Base-by-base conservation (phyloP, 2,888 invertebrate species). In the Drosophila recens region DNA sequence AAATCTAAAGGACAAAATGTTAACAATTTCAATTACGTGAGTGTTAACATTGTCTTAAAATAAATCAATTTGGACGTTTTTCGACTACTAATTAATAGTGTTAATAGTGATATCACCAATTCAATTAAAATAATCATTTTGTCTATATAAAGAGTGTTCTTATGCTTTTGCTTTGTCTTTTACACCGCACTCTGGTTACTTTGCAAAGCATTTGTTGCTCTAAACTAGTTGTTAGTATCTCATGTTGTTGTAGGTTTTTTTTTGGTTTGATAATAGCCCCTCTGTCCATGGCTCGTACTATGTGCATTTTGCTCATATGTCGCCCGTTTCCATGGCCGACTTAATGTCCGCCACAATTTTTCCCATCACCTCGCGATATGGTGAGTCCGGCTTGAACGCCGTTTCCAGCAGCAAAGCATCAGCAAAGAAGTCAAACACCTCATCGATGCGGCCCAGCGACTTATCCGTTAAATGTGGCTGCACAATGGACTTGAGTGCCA, bases 401-500 rank as follows among this genome's bases (percentile, higher is more conserved):
- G 85, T 91, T 82, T 96, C 96, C 85, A 96, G 91, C 75, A 96
- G 94, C 27, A 93, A 92, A 49, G 94, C 93, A 84, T 95, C 94
- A 57, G 93, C 91, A 84, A 96, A 95, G 90, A 95, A 95, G 59
- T 93, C 92, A 72, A 97, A 97, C 20, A 97, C 95, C 87, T 95
- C 95, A 89, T 97, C 96, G 82, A 97, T 95, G 56, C 97, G 94
- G 48, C 94, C 93, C 56, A 96, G 92, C 0, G 97, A 96, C 91
- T 97, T 97, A 54, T 97, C 97, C 4, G 97, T 97, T 30, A 97
- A 93, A 91, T 97, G 97, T 53, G 95, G 94, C 77, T 94, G 94
- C 38, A 97, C 96, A 65, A 97, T 90, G 54, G 88, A 87, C 76
- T 92, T 95, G 69, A 99, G 95, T 58, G 97, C 95, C 76, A 94